phyloP scores from a whole-genome alignment of 2,113 vertebrate genomes.

The Planiliza haematocheilus region DNA sequence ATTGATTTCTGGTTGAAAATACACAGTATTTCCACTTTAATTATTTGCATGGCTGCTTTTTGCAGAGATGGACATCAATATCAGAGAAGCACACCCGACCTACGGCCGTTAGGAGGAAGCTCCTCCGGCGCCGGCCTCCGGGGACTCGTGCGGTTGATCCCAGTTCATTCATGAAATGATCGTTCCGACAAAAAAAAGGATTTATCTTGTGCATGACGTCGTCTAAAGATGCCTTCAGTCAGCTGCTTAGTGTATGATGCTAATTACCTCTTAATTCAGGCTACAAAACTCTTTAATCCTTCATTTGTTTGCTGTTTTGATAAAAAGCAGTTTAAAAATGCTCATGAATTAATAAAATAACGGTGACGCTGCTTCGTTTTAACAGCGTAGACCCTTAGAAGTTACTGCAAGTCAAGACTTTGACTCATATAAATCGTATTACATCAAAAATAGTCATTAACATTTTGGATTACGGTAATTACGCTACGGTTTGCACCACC shows the following conservation, averaged over 20 bases:
- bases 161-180: background rate
- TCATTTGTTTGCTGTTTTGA: no score
- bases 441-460: no score
- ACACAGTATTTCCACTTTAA: conserved; percentile 74
- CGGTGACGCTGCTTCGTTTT: no score
- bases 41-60: conserved; percentile 79
- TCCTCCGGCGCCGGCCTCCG: conserved; percentile 13
- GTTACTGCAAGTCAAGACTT: no score
- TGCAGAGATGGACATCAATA: conserved; percentile 67
- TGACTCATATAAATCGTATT: no score
- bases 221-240: conserved; percentile 2
- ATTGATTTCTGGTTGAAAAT: conserved; percentile 73
- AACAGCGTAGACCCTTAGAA: no score
- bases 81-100: conserved; percentile 47
- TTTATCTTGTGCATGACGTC: background rate
- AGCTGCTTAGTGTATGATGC: background rate
- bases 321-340: no score
- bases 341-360: no score
- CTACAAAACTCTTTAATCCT: no score
- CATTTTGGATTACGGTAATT: no score
- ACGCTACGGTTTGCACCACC: no score
- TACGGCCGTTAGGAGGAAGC: conserved; percentile 20
- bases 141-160: conserved; percentile 1
- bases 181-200: background rate
- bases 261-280: background rate